Conservation (phyloP, 2,888 invertebrate genomes). For the Abscondita cerata region DNA sequence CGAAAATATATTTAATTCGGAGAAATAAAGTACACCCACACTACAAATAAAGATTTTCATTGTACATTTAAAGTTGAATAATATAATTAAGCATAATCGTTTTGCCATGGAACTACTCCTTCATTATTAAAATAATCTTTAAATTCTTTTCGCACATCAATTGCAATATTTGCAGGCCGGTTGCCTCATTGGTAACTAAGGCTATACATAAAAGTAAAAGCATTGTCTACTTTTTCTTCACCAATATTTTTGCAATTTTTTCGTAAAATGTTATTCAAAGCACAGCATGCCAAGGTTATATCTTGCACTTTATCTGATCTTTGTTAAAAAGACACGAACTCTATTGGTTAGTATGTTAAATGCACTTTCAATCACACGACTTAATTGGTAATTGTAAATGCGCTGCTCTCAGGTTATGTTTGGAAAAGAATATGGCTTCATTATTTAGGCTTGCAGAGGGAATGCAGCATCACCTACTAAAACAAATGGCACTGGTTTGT, state of each 20-base stretch:
- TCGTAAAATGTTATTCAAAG: neutral
- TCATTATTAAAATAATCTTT: neutral
- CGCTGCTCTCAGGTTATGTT: too few relatives aligned
- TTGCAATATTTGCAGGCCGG: neutral
- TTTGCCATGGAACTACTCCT: neutral
- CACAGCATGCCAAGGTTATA: neutral
- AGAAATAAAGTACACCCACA: too few relatives aligned
- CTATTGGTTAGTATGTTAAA: neutral
- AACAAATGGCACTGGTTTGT: constrained; percentile 38
- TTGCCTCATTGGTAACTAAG: neutral
- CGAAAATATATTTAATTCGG: too few relatives aligned
- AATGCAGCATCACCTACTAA: constrained; percentile 48
- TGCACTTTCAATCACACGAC: too few relatives aligned
- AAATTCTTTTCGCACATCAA: neutral
- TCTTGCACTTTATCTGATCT: neutral
- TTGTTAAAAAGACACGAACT: neutral
- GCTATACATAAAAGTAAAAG: neutral
- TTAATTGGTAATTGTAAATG: constrained; percentile 8
- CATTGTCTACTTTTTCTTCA: constrained; percentile 12
- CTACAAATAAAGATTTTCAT: too few relatives aligned
- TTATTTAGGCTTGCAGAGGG: constrained; percentile 38
- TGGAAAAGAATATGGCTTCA: constrained; percentile 43
- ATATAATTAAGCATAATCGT: neutral
- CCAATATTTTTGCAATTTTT: neutral
- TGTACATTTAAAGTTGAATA: too few relatives aligned